Base-by-base conservation (phyloP, 2,888 invertebrate genomes). In the Cyclophora punctaria region DNA sequence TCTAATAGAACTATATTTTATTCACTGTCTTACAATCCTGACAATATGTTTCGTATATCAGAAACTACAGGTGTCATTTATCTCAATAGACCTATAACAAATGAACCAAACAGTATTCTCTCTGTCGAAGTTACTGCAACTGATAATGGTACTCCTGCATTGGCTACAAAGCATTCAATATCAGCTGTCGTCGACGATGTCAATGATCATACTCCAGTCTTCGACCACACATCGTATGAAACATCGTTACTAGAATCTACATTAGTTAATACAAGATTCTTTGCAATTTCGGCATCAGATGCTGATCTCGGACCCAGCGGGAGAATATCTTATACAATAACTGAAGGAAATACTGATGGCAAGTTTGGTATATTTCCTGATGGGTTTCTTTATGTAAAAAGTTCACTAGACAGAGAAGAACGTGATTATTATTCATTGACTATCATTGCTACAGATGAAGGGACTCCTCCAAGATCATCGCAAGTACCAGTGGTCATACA, bases 311-410 rank as follows among this genome's bases (percentile, higher is more conserved):
- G 95, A 0, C 79, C 86, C 1, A 98, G 96, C 78, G 95, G 96
- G 0, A 89, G 91, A 56, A 92, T 97, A 48, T 91, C 93, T 0
- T 97, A 97, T 78, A 90, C 91, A 45, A 96, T 98, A 47, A 91
- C 92, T 0, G 95, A 96, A 72, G 98, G 98, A 2, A 97, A 98
- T 72, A 85, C 89, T 4, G 96, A 96, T 67, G 92, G 90, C 45
- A 95, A 94, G 72, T 98, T 98, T 80, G 98, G 97, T 0, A 93
- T 98, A 43, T 98, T 98, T 73, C 98, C 98, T 0, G 97, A 98
- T 82, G 98, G 98, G 1, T 95, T 92, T 71, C 80, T 98, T 37
- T 98, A 96, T 78, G 95, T 98, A 0, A 94, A 94, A 67, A 94
- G 94, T 59, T 80, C 92, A 2, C 83, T 98, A 52, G 98, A 98